These are phyloP conservation scores for Echinarachnius parma DNA, from an alignment of 53 echinoderm and acorn worm genomes.

Conservation along the genomic window DNA sequence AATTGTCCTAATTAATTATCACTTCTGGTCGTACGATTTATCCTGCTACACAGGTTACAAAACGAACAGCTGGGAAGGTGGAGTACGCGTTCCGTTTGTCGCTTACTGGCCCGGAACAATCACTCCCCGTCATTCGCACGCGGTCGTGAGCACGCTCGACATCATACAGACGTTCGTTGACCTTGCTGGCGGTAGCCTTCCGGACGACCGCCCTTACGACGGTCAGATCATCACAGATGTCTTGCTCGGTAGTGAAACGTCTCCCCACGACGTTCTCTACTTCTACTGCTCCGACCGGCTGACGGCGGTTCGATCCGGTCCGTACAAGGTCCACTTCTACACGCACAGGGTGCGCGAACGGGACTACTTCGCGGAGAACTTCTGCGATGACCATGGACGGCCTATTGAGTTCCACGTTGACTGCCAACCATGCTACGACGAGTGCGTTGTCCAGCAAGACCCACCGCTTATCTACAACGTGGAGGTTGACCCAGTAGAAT, in stretches of 20 bases:
- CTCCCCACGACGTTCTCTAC: constrained; percentile 60
- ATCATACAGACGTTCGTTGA: constrained; percentile 66
- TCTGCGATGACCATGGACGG: constrained; percentile 21
- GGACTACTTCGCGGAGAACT: constrained; percentile 11
- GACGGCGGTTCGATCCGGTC: constrained; percentile 71
- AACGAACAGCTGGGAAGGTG: constrained; percentile 76
- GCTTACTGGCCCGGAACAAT: constrained; percentile 93
- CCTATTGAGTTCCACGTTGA: constrained; percentile 30
- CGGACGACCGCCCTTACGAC: constrained; percentile 58
- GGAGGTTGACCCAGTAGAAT: constrained; percentile 64
- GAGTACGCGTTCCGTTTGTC: constrained; percentile 77
- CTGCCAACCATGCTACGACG: constrained; percentile 41
- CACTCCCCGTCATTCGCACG: constrained; percentile 57
- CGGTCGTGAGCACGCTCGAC: constrained; percentile 78
- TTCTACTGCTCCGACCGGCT: constrained; percentile 65
- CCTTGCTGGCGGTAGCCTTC: constrained; percentile 65
- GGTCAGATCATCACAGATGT: constrained; percentile 63
- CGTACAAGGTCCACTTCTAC: constrained; percentile 74
- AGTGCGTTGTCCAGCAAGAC: constrained; percentile 57
- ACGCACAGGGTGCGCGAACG: constrained; percentile 42
- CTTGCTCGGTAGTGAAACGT: constrained; percentile 20
- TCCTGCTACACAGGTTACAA: constrained; percentile 88
- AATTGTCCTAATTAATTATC: too few species aligned
- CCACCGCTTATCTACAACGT: constrained; percentile 70
- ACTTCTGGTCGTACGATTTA: too few species aligned